Percentiles rank a stretch among this genome's conserved stretches.
Evolutionary conservation across 1,140 invertebrate genomes (phyloP).

Genomic region (Andrena cerasifolii): DNA sequence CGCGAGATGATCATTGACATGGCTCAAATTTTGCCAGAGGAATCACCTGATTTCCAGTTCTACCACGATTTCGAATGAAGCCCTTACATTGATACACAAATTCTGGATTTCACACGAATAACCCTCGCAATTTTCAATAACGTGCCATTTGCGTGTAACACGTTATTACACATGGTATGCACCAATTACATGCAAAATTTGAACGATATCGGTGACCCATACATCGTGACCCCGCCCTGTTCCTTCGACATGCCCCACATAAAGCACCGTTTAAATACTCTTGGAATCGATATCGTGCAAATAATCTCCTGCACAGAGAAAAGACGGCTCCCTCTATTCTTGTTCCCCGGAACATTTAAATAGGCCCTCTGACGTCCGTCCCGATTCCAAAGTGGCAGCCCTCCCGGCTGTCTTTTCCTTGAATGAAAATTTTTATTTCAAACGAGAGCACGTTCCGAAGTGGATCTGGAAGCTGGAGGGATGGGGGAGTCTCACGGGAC

Average conservation of each 20-base stretch:
- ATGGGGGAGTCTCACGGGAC: slow-evolving; percentile 52
- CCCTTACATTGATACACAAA: too few species aligned
- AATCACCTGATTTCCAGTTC: too few species aligned
- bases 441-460: slow-evolving; percentile 12
- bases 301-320: background rate
- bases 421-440: slow-evolving; percentile 31
- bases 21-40: too few species aligned
- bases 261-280: background rate
- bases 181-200: too few species aligned
- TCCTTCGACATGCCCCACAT: background rate
- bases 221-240: too few species aligned
- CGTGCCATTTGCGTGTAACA: too few species aligned
- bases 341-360: slow-evolving; percentile 24
- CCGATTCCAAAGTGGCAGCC: slow-evolving; percentile 1
- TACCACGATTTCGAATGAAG: too few species aligned
- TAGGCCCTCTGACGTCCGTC: background rate
- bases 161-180: too few species aligned
- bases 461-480: background rate
- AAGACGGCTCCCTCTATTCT: background rate
- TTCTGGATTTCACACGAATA: too few species aligned
- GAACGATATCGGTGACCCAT: too few species aligned
- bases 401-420: background rate
- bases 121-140: too few species aligned
- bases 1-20: too few species aligned
- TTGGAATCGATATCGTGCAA: background rate